Percentiles rank a stretch among this genome's conserved stretches.
Evolutionary conservation across 1,140 invertebrate genomes (phyloP).

Genomic region (Camponotus vicinus): DNA sequence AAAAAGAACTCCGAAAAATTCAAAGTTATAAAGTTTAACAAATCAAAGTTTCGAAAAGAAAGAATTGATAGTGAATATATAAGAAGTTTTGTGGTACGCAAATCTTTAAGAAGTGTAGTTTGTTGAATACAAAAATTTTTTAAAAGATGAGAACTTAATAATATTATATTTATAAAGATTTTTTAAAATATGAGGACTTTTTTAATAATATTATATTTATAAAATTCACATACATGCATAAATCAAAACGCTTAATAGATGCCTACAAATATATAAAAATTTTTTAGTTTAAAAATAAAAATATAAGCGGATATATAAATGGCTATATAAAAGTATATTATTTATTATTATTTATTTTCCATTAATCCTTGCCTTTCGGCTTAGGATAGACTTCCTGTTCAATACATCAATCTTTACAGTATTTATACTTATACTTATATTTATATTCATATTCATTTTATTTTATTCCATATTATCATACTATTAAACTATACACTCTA

Average conservation of each 20-base stretch:
- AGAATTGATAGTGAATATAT: background rate
- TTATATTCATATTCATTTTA: no score
- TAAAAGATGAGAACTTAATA: background rate
- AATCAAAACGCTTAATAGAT: background rate
- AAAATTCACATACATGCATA: background rate
- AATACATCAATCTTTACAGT: no score
- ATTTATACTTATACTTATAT: no score
- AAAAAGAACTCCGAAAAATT: background rate
- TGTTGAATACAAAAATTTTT: background rate
- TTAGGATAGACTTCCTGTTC: no score
- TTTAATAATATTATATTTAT: no score
- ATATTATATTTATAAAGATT: no score
- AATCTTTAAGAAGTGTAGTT: background rate
- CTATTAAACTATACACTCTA: no score
- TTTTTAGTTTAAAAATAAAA: background rate
- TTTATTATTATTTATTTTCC: no score
- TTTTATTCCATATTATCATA: no score
- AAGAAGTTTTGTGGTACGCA: background rate
- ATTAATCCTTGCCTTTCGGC: no score
- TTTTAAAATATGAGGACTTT: no score
- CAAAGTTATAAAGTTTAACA: slow-evolving; percentile 25
- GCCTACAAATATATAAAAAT: background rate
- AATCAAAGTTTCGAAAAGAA: background rate
- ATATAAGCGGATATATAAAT: background rate
- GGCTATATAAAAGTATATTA: no score